Base-by-base conservation (phyloP, 2,888 invertebrate species). In the Ornithoptera alexandrae region DNA sequence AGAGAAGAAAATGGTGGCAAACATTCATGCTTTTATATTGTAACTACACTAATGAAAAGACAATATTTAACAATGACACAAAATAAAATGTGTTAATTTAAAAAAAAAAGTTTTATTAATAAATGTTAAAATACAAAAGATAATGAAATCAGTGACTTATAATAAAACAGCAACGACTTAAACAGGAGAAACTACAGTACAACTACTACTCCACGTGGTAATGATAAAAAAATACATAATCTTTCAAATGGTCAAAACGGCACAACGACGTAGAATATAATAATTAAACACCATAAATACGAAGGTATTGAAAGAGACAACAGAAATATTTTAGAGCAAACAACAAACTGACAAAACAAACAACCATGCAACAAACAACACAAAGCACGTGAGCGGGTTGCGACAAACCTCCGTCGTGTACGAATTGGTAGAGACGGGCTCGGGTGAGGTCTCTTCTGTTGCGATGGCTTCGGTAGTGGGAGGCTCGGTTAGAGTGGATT, bases 351-450 rank as follows among this genome's bases (percentile, higher is more conserved):
- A 72, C 72, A 73, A 71, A 68, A 65, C 74, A 77, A 74, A 65
- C 74, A 77, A 74, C 74, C 76, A 75, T 72, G 74, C 73, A 74
- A 73, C 76, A 75, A 73, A 72, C 72, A 73, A 74, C 65, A 74
- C 72, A 73, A 74, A 75, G 71, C 75, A 69, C 74, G 76, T 86
- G 75, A 87, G 84, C 83, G 82, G 84, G 86, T 84, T 84, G 86
- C 86, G 89, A 92, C 92, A 90, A 92, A 92, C 92, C 92, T 92
- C 91, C 80, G 89, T 87, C 78, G 85, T 85, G 87, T 84, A 90
- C 81, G 87, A 84, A 87, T 88, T 87, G 87, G 90, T 88, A 75
- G 91, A 83, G 81, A 82, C 79, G 81, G 82, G 81, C 84, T 84
- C 89, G 75, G 86, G 83, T 77, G 86, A 85, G 80, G 81, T 84